These are phyloP conservation scores for Hypomesus transpacificus DNA, from an alignment of 2,113 vertebrate species.

Conservation along the genomic window DNA sequence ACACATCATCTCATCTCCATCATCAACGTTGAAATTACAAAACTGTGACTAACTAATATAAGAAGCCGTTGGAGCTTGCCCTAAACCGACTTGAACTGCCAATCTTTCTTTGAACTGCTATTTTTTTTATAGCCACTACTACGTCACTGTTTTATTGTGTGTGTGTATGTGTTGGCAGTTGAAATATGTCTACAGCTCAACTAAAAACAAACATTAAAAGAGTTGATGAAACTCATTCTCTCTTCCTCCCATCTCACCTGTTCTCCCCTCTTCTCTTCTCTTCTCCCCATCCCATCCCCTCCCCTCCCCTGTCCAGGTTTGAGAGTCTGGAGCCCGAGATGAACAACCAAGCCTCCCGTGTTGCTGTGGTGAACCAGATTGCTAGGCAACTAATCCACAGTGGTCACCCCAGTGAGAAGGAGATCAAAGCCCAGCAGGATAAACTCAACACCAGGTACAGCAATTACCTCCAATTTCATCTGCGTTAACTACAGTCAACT, in stretches of 20 bases:
- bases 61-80: too few relatives aligned
- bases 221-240: background rate
- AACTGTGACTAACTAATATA: too few relatives aligned
- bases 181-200: background rate
- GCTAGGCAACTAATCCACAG: conserved; percentile 93
- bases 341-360: conserved; percentile 96
- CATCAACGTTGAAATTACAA: too few relatives aligned
- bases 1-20: background rate
- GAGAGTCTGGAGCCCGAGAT: conserved; percentile 98
- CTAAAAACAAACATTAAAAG: background rate
- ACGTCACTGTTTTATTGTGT: too few relatives aligned
- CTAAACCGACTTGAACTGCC: too few relatives aligned
- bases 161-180: background rate
- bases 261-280: background rate
- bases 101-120: too few relatives aligned
- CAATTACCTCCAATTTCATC: background rate
- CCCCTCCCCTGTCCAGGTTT: conserved; percentile 71
- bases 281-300: background rate
- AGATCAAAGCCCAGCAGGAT: conserved; percentile 96
- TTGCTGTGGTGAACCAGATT: conserved; percentile 97
- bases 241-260: background rate
- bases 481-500: background rate
- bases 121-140: too few relatives aligned
- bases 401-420: conserved; percentile 90
- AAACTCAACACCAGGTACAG: conserved; percentile 92